Base-by-base conservation (phyloP, 2,888 invertebrate genomes). In the Sminthurinus aureus region DNA sequence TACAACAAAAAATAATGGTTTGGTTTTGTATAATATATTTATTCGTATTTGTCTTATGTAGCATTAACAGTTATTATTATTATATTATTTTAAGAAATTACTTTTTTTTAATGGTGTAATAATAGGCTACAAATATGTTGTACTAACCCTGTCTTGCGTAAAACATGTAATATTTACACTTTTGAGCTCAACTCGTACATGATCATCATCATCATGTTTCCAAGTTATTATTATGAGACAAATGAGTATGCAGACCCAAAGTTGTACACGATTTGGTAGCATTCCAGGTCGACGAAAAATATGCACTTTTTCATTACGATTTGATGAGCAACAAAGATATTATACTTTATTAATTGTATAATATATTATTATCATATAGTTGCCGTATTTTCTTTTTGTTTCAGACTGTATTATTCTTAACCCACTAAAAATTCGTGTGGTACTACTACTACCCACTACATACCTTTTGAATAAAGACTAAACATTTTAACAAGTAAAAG, bases 131-230 rank as follows among this genome's bases (percentile, higher is more conserved):
- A 38, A 38, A 38, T 38, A 67, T n/a, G n/a, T 76, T n/a, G 15
- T 9, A 76, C n/a, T 76, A 76, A 9, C 6, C 51, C n/a, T n/a
- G 4, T 76, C 4, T 51, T 38, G 38, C 38, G 6, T 38, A 38
- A 38, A 38, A 4, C 6, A 38, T 58, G 22, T 22, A 22, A 8
- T 94, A 93, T 93, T 92, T 92, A 93, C 92, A 92, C 89, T 90
- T 77, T 8, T 71, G 38, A 52, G 13, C 24, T 20, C 26, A 24
- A 77, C 67, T 82, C 38, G 11, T n/a, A 22, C 0, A n/a, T 18
- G 77, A 52, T 22, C 82, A 71, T 82, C n/a, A n/a, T n/a, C n/a
- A n/a, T n/a, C n/a, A n/a, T n/a, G n/a, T n/a, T n/a, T n/a, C 73
- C 73, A 58, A 38, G 38, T 73, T 81, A 71, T 73, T 81, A 71